A percentile compares a stretch with the other conserved stretches of the same genome.
Evolutionary conservation across 2,113 vertebrate genomes (phyloP).

Genomic region (Dipodomys spectabilis): DNA sequence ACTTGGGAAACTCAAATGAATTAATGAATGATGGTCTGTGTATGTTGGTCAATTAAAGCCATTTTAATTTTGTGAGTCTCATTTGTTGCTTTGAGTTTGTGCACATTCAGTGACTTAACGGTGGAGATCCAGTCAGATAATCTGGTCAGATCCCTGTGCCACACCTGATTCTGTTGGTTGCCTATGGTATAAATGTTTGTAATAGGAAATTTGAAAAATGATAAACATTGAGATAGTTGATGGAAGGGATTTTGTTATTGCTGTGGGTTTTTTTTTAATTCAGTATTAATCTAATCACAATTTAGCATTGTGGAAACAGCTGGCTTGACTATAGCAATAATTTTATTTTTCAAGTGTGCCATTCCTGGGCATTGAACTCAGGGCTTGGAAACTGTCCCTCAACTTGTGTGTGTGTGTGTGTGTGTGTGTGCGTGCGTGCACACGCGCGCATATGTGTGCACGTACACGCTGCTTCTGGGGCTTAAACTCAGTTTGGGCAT

Average conservation of each 20-base stretch:
- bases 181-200: too few relatives aligned
- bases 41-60: conserved; percentile 14
- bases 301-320: background rate
- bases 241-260: background rate
- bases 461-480: too few relatives aligned
- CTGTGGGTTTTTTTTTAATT: too few relatives aligned
- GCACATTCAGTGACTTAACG: background rate
- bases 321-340: too few relatives aligned
- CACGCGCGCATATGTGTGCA: too few relatives aligned
- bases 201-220: background rate
- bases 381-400: too few relatives aligned
- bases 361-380: too few relatives aligned
- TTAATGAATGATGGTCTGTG: background rate
- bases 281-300: too few relatives aligned
- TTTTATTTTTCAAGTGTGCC: too few relatives aligned
- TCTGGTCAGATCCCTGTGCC: background rate
- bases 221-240: background rate
- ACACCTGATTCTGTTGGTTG: background rate
- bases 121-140: background rate
- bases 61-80: conserved; percentile 24
- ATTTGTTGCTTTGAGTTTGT: background rate
- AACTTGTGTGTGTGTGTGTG: too few relatives aligned
- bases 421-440: too few relatives aligned
- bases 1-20: conserved; percentile 37
- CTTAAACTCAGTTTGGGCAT: too few relatives aligned